Conservation (phyloP, 2,797 vertebrate genomes). For the Thaleichthys pacificus region DNA sequence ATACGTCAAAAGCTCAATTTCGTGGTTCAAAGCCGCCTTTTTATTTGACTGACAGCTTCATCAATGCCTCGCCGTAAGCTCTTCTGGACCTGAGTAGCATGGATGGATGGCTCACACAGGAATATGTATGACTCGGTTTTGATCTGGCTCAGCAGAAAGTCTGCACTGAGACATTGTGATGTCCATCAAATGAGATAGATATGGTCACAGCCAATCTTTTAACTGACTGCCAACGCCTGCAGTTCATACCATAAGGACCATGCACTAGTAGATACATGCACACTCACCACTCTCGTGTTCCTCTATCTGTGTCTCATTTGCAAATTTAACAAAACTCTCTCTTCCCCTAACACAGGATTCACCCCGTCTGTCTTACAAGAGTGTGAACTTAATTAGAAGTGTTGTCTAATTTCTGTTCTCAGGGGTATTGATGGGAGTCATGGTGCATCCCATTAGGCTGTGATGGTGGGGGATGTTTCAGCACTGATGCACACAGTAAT, state of each 20-base stretch:
- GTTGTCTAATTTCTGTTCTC: slow-evolving; percentile 51
- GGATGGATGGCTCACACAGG: slow-evolving; percentile 28
- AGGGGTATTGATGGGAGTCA: slow-evolving; percentile 38
- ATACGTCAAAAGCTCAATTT: slow-evolving; percentile 45
- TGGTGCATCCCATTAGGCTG: slow-evolving; percentile 43
- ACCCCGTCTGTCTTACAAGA: slow-evolving; percentile 28
- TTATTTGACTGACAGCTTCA: slow-evolving; percentile 53
- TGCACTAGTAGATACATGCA: slow-evolving; percentile 10
- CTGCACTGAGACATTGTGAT: slow-evolving; percentile 26
- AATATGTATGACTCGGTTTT: slow-evolving; percentile 36
- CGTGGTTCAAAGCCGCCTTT: slow-evolving; percentile 33
- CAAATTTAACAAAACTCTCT: slow-evolving; percentile 54
- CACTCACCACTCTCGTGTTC: slow-evolving; percentile 9
- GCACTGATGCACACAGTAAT: slow-evolving; percentile 50
- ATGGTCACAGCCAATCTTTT: slow-evolving; percentile 22
- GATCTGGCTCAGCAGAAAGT: slow-evolving; percentile 51
- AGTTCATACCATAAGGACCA: slow-evolving; percentile 39
- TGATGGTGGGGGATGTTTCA: slow-evolving; percentile 44
- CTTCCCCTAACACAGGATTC: slow-evolving; percentile 42
- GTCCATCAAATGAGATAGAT: slow-evolving; percentile 41
- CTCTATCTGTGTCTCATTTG: slow-evolving; percentile 52
- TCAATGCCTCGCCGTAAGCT: slow-evolving; percentile 27
- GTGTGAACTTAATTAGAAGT: slow-evolving; percentile 60
- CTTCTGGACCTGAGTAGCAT: slow-evolving; percentile 22
- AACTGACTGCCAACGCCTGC: slow-evolving; percentile 48